These are phyloP conservation scores for Heliconius erato DNA, from an alignment of 2,888 invertebrate genomes.

Conservation along the genomic window DNA sequence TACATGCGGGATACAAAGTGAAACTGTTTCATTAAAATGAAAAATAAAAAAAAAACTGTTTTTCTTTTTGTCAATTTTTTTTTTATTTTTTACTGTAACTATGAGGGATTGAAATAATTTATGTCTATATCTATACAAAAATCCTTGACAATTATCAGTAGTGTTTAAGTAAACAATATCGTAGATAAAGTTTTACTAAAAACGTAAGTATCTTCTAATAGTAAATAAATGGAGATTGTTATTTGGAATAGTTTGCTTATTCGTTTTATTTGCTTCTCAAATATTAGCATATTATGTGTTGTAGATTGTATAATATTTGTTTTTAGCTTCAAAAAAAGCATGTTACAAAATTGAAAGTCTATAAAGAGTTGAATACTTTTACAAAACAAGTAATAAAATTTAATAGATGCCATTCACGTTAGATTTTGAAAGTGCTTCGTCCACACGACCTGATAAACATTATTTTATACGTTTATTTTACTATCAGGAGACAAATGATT, in stretches of 20 bases:
- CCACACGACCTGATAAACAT: too few relatives aligned
- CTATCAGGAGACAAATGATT: too few relatives aligned
- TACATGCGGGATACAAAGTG: too few relatives aligned
- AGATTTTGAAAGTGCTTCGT: too few relatives aligned
- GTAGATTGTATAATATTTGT: conserved; percentile 4
- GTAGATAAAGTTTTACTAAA: not conserved
- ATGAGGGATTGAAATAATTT: not conserved
- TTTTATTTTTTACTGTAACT: not conserved
- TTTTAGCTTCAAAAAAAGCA: not conserved
- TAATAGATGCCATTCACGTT: not conserved
- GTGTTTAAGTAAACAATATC: not conserved
- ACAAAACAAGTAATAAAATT: not conserved
- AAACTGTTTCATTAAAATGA: too few relatives aligned
- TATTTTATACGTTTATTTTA: too few relatives aligned
- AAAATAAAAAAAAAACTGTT: too few relatives aligned
- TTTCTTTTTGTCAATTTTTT: not conserved
- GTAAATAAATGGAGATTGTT: not conserved
- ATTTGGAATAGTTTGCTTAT: not conserved
- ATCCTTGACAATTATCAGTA: not conserved
- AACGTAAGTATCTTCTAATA: not conserved
- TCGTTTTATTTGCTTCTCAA: conserved; percentile 7
- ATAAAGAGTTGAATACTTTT: not conserved
- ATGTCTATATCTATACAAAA: not conserved
- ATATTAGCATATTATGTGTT: conserved; percentile 14
- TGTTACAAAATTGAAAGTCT: too few relatives aligned